Evolutionary conservation across 2,797 vertebrate genomes (phyloP).

Genomic region (Taenioides sp.): DNA sequence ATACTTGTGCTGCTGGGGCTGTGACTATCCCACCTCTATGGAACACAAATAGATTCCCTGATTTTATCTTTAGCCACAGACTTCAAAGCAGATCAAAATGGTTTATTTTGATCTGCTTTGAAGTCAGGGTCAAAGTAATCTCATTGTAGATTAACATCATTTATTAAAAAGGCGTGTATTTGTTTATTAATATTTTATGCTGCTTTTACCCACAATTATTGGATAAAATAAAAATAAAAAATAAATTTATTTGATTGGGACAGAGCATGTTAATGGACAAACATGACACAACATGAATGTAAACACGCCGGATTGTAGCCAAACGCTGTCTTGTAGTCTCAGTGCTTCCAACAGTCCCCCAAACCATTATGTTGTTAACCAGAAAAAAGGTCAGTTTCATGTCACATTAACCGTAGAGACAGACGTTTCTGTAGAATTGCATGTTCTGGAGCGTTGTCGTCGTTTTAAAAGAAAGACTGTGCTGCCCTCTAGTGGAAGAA

Average conservation of each 20-base stretch:
- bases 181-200: too few species aligned
- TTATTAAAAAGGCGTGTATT: too few species aligned
- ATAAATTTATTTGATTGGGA: too few species aligned
- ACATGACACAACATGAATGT: too few species aligned
- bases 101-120: background rate
- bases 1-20: slow-evolving; percentile 18
- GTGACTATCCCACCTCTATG: slow-evolving; percentile 20
- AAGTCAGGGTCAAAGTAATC: background rate
- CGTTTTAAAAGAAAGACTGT: slow-evolving; percentile 29
- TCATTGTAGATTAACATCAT: background rate
- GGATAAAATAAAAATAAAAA: background rate
- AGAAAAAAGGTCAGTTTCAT: background rate
- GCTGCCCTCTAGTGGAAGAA: slow-evolving; percentile 66
- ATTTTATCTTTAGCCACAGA: background rate
- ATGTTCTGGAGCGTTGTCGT: background rate
- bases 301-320: too few species aligned
- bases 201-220: too few species aligned
- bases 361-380: background rate
- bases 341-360: background rate
- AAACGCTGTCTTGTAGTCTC: background rate
- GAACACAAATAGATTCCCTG: background rate
- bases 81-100: too few species aligned
- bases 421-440: background rate
- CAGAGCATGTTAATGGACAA: too few species aligned
- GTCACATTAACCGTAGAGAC: background rate